These are phyloP conservation scores for Helicoverpa assulta DNA, from an alignment of 2,888 invertebrate genomes.

Conservation along the genomic window DNA sequence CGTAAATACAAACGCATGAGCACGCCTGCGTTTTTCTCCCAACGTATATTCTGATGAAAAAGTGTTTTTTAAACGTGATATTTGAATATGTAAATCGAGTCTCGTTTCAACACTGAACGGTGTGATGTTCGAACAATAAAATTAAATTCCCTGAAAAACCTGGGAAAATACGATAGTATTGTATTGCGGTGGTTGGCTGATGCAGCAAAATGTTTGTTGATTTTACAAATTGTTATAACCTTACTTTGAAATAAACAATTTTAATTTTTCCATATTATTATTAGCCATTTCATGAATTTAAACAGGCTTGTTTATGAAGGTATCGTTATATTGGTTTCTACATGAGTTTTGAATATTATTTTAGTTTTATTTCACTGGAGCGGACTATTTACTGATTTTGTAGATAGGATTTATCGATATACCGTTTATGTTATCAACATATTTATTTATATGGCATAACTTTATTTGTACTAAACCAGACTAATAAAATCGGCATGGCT, in stretches of 20 bases:
- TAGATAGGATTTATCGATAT: too few relatives aligned
- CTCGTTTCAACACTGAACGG: slow-evolving; percentile 58
- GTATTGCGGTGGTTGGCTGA: not conserved
- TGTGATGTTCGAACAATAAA: slow-evolving; percentile 67
- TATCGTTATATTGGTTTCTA: not conserved
- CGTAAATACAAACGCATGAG: slow-evolving; percentile 29
- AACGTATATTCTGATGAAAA: slow-evolving; percentile 62
- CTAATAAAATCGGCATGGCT: too few relatives aligned
- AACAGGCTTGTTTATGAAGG: not conserved
- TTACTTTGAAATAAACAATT: not conserved
- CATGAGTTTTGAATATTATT: not conserved
- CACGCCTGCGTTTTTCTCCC: slow-evolving; percentile 47
- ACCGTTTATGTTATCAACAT: too few relatives aligned
- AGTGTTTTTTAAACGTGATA: slow-evolving; percentile 64
- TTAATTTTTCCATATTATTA: not conserved
- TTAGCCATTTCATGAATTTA: not conserved
- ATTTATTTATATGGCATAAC: too few relatives aligned
- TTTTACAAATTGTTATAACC: not conserved
- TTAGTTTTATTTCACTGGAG: not conserved
- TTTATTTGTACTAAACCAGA: too few relatives aligned
- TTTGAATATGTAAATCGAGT: slow-evolving; percentile 72
- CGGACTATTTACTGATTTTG: too few relatives aligned
- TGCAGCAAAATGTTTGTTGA: slow-evolving; percentile 1
- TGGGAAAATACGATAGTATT: slow-evolving; percentile 57
- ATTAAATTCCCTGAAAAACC: slow-evolving; percentile 67